Base-by-base conservation (phyloP, 2,113 vertebrate genomes). In the Acinonyx jubatus region DNA sequence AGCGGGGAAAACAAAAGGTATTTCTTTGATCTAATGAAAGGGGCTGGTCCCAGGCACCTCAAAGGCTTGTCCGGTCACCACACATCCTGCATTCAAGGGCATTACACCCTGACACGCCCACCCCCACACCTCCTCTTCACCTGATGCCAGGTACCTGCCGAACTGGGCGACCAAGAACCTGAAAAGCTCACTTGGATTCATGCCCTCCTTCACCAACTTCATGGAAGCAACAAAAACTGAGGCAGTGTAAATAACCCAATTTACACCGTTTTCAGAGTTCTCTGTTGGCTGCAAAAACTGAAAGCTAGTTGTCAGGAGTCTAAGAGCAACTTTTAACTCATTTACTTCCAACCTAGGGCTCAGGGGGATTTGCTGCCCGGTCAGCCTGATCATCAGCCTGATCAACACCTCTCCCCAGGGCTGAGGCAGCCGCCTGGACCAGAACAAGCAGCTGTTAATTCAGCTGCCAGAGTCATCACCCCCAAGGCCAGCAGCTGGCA, bases 11-110 rank as follows among this genome's bases (percentile, higher is more conserved):
- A 97, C 97, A 98, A 98, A 98, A 98, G 98, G 96, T 95, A 96
- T 95, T 94, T 82, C 97, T 98, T 98, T 98, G 98, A 98, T 98
- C 97, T 90, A 85, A 94, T 38, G 88, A 91, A 97, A 96, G 88
- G 91, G 96, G 95, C n/a, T 80, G 97, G 61, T 78, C 92, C n/a
- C 66, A 33, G 71, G 94, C 76, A 96, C 93, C 97, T 97, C 96
- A 98, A 98, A 97, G 97, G 91, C 96, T 85, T 7, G 81, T 87
- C 29, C 0, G n/a, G 89, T 91, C 50, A 79, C 52, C 96, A 81
- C 27, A 90, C 88, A 91, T 76, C 69, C 89, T 38, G 93, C 25
- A 93, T 66, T 92, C 93, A 93, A 92, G 48, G 55, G 80, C 83
- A 87, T 90, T 84, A 88, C 81, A 52, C 66, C 38, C 13, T 12